Conservation (phyloP, 2,888 invertebrate species). For the Xestoiulus laeticollis region DNA sequence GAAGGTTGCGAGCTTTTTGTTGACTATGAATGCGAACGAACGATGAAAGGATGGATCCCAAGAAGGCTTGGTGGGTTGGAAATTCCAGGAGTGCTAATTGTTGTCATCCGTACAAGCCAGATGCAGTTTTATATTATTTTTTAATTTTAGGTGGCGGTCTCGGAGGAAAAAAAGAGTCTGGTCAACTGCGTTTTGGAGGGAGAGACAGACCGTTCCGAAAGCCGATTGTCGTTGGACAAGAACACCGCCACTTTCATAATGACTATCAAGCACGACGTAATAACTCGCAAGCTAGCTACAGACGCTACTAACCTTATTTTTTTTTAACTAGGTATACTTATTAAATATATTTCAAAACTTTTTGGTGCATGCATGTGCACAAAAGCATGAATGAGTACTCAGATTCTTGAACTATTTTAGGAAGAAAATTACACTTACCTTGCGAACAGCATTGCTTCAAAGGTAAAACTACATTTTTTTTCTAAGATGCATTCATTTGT, state of each 20-base stretch:
- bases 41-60: conserved; percentile 82
- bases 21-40: conserved; percentile 79
- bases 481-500: background rate
- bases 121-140: background rate
- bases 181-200: conserved; percentile 87
- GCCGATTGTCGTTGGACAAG: conserved; percentile 59
- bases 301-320: background rate
- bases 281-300: background rate
- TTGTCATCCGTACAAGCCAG: too few species aligned
- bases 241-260: background rate
- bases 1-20: conserved; percentile 78
- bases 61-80: conserved; percentile 73
- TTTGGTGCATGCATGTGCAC: background rate
- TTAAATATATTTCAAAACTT: conserved; percentile 1
- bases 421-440: background rate
- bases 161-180: conserved; percentile 85
- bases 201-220: conserved; percentile 76
- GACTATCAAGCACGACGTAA: background rate
- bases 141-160: conserved; percentile 76
- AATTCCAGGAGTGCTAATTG: too few species aligned
- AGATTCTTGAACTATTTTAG: background rate
- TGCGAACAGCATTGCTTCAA: background rate
- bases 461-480: background rate
- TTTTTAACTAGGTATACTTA: background rate
- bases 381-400: background rate